Conservation (phyloP, 2,797 vertebrate species). For the Yasuhikotakia modesta region DNA sequence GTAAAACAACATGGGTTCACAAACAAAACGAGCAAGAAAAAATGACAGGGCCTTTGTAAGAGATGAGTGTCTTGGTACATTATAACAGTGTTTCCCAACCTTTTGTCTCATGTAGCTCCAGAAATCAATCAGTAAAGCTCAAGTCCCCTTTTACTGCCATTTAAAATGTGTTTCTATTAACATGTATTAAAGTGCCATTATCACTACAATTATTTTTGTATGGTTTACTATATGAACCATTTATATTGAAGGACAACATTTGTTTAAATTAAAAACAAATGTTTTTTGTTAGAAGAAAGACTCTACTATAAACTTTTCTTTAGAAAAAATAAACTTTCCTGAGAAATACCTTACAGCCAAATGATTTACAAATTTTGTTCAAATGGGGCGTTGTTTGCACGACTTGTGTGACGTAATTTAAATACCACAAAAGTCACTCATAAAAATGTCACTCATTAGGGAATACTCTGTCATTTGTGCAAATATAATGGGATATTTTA, state of each 20-base stretch:
- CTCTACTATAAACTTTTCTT: too few relatives aligned
- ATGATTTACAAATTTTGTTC: not conserved
- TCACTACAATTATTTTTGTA: not conserved
- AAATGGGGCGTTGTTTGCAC: not conserved
- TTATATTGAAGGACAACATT: not conserved
- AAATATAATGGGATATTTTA: not conserved
- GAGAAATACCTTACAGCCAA: not conserved
- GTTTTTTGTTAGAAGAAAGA: too few relatives aligned
- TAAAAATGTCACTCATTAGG: too few relatives aligned
- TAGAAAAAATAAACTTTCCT: not conserved
- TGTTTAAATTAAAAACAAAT: too few relatives aligned
- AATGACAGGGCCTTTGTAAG: conserved; percentile 19
- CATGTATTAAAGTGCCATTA: not conserved
- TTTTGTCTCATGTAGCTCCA: not conserved
- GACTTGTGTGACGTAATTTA: not conserved
- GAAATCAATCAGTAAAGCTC: not conserved
- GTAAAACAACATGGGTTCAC: conserved; percentile 2
- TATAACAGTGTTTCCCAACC: conserved; percentile 1
- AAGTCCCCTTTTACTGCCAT: not conserved
- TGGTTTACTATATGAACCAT: too few relatives aligned
- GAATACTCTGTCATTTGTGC: too few relatives aligned
- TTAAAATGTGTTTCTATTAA: not conserved
- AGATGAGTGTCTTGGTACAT: conserved; percentile 40
- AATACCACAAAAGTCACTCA: not conserved
- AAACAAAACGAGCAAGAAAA: conserved; percentile 8